phyloP scores from a whole-genome alignment of 2,113 vertebrate genomes.

The Synodontis membranacea region DNA sequence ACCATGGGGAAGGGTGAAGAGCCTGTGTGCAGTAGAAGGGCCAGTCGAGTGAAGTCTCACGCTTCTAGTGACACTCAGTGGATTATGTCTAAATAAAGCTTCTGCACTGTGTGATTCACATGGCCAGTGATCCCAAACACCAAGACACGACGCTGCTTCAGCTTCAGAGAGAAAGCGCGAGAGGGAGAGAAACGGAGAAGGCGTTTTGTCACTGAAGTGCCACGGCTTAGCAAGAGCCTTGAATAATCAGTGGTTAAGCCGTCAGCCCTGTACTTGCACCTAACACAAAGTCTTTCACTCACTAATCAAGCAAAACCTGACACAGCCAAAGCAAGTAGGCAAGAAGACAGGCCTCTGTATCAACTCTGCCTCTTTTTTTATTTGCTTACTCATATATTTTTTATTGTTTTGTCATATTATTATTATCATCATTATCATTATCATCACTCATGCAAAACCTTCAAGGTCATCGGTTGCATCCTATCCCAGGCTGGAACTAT shows the following conservation, averaged over 20 bases:
- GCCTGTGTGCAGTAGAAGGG: constrained; percentile 18
- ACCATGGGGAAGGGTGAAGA: constrained; percentile 14
- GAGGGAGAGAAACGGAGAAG: constrained; percentile 50
- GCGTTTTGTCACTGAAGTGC: constrained; percentile 71
- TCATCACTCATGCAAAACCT: constrained; percentile 2
- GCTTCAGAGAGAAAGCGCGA: constrained; percentile 59
- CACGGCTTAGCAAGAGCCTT: constrained; percentile 77
- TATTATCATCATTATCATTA: not conserved
- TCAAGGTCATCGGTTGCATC: constrained; percentile 17
- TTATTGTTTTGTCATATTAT: not conserved
- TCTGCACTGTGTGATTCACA: constrained; percentile 65
- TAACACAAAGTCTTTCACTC: constrained; percentile 66
- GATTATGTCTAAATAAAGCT: constrained; percentile 78
- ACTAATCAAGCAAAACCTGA: constrained; percentile 72
- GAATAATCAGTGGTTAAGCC: constrained; percentile 79
- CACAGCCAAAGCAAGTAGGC: constrained; percentile 65
- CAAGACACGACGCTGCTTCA: constrained; percentile 64
- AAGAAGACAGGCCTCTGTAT: constrained; percentile 64
- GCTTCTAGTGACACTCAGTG: constrained; percentile 58
- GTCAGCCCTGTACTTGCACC: constrained; percentile 68
- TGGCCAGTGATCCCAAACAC: constrained; percentile 68
- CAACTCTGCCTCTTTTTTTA: constrained; percentile 60
- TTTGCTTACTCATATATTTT: not conserved
- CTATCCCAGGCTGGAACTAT: not conserved
- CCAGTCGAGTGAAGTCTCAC: constrained; percentile 44